phyloP scores from a whole-genome alignment of 2,888 invertebrate species.

The Hirtodrosophila confusa region DNA sequence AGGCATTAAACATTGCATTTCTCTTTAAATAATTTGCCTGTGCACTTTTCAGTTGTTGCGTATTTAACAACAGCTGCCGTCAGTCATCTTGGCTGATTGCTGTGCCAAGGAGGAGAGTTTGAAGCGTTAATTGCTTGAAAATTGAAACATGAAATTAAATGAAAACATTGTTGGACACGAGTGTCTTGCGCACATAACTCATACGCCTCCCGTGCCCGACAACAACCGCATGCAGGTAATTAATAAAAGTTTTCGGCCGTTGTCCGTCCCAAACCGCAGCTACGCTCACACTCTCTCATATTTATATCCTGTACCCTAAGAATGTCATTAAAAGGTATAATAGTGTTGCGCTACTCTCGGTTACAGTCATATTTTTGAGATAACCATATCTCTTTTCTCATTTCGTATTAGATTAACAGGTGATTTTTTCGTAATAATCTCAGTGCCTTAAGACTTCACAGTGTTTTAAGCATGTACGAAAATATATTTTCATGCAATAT shows the following conservation, averaged over 20 bases:
- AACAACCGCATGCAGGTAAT: constrained; percentile 72
- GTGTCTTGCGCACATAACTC: constrained; percentile 68
- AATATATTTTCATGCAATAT: too few relatives aligned
- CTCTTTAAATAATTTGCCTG: constrained; percentile 28
- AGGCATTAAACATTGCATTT: constrained; percentile 34
- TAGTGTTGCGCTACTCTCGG: too few relatives aligned
- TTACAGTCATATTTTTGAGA: too few relatives aligned
- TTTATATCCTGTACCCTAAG: constrained; percentile 6
- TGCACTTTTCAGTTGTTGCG: constrained; percentile 11
- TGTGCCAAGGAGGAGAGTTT: constrained; percentile 36
- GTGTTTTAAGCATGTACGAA: too few relatives aligned
- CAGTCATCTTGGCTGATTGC: constrained; percentile 54
- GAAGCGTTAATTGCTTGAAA: constrained; percentile 76
- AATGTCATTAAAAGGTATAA: too few relatives aligned
- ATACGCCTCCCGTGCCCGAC: constrained; percentile 54
- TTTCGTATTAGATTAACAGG: too few relatives aligned
- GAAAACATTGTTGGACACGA: constrained; percentile 71
- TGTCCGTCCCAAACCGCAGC: constrained; percentile 54
- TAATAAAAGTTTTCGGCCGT: constrained; percentile 69
- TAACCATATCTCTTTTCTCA: too few relatives aligned
- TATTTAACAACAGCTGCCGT: constrained; percentile 39
- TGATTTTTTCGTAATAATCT: too few relatives aligned
- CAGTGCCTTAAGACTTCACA: too few relatives aligned
- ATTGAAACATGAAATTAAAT: constrained; percentile 78
- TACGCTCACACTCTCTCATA: constrained; percentile 20